Base-by-base conservation (phyloP, 1,140 invertebrate genomes). In the Drosophila pallidifrons region DNA sequence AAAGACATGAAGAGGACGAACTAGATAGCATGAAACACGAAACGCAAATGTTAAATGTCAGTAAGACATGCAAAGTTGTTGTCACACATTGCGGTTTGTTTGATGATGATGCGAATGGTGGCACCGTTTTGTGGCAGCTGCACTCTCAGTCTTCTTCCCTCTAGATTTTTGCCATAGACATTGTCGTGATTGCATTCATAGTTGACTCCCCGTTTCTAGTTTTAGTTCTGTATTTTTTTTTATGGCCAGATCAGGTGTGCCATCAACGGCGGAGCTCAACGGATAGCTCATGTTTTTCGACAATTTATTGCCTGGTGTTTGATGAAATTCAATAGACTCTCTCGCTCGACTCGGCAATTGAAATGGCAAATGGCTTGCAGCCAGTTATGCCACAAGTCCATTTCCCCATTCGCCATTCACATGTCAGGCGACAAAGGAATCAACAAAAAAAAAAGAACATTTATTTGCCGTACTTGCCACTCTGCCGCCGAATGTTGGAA, bases 41-140 rank as follows among this genome's bases (percentile, higher is more conserved):
- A 83, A 81, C 85, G 70, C 73, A 83, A 88, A 89, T 80, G 83
- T 83, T 82, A 89, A 83, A 89, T 88, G 85, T 89, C 64, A 89
- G 77, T 78, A 81, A 83, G 85, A 89, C 83, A 88, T 89, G 83
- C 83, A 78, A 88, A 89, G 77, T 79, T 82, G 63, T 80, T 89
- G 85, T 89, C 80, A 75, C 81, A 83, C 85, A 89, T 75, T 75
- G 68, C 60, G 79, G 73, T 59, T 58, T 80, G 77, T 80, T 89
- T 67, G 76, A 68, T 72, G 51, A 63, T 72, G 69, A 55, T 67
- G 72, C 43, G 43, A 61, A 61, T 65, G 71, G 68, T 70, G 68
- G 60, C 67, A 52, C 47, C 60, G 60, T 35, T 69, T 16, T 61
- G 71, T 46, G 43, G 47, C 58, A 49, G 38, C 65, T 58, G 49